Evolutionary conservation across 2,797 vertebrate species (phyloP).

Genomic region (Gephyroberyx darwinii): DNA sequence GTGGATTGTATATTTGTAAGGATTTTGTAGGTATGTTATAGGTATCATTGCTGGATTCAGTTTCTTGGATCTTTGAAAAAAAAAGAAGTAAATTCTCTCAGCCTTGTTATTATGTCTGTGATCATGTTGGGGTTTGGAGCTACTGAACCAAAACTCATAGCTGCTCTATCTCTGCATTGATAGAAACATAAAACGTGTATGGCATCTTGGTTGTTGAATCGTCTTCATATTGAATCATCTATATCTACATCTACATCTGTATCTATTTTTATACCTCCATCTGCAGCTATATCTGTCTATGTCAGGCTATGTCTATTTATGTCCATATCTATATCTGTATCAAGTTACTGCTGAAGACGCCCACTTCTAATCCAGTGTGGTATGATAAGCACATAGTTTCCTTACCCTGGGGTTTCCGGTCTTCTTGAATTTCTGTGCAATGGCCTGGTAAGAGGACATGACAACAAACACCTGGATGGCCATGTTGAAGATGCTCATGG

Average conservation of each 20-base stretch:
- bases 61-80: not conserved
- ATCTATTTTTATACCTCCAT: too few relatives aligned
- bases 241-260: not conserved
- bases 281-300: too few relatives aligned
- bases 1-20: conserved; percentile 15
- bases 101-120: not conserved
- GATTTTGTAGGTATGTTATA: conserved; percentile 13
- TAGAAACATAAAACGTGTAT: not conserved
- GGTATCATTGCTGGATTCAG: not conserved
- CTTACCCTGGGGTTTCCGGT: conserved; percentile 87
- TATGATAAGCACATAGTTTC: not conserved
- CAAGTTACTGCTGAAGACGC: not conserved
- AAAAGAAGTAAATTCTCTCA: not conserved
- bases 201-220: too few relatives aligned
- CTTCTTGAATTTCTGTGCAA: conserved; percentile 92
- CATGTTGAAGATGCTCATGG: conserved; percentile 92
- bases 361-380: not conserved
- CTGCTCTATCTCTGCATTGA: not conserved
- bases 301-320: not conserved
- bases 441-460: conserved; percentile 88
- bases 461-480: conserved; percentile 90
- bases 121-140: not conserved
- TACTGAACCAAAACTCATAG: not conserved
- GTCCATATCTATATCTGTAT: not conserved
- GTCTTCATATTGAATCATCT: not conserved